Evolutionary conservation across 2,888 invertebrate genomes (phyloP).

Genomic region (Euplagia quadripunctaria): DNA sequence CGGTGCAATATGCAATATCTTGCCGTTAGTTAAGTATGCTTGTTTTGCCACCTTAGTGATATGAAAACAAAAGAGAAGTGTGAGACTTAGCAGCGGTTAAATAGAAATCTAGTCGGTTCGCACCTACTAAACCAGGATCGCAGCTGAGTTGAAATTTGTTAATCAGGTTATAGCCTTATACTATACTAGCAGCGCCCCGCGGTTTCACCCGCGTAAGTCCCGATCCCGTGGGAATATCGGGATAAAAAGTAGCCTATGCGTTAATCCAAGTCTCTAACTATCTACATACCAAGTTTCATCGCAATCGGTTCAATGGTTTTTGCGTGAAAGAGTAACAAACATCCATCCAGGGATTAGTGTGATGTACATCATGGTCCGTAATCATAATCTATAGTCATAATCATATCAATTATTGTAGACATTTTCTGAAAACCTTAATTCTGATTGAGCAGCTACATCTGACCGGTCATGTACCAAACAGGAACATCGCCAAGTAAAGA

Average conservation of each 20-base stretch:
- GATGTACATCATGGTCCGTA: no score
- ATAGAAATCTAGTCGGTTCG: background rate
- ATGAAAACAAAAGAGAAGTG: background rate
- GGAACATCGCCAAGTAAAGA: conserved; percentile 42
- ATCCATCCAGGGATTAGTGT: no score
- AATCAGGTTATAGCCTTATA: background rate
- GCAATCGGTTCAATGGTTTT: no score
- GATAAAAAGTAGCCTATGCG: no score
- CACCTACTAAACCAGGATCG: background rate
- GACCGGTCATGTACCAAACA: background rate
- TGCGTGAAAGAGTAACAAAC: no score
- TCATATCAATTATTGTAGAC: background rate
- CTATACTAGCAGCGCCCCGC: no score
- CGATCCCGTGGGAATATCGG: no score
- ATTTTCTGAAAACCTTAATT: conserved; percentile 1
- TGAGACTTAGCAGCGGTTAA: background rate
- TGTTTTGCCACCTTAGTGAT: background rate
- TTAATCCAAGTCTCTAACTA: no score
- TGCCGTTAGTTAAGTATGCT: background rate
- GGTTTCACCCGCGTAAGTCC: no score
- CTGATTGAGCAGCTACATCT: background rate
- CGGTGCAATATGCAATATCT: background rate
- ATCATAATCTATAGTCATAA: background rate
- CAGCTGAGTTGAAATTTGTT: background rate
- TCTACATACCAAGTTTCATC: no score